Conservation (phyloP, 2,888 invertebrate species). For the Holacanthella duospinosa region DNA sequence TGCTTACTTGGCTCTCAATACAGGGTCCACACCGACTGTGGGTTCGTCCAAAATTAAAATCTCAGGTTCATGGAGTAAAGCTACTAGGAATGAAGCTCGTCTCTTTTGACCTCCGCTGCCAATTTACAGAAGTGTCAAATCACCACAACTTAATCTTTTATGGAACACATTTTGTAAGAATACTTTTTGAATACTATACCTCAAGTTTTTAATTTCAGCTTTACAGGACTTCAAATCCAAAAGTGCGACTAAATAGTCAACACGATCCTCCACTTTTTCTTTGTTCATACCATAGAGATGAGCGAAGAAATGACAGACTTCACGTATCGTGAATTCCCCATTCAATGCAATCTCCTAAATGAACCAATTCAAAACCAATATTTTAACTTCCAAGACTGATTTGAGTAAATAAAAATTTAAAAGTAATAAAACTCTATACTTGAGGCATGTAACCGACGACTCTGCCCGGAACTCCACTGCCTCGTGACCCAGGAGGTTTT, state of each 20-base stretch:
- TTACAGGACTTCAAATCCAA: conserved; percentile 11
- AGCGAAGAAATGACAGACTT: conserved; percentile 22
- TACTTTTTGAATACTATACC: background rate
- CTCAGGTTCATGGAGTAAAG: conserved; percentile 83
- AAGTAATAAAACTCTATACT: conserved; percentile 13
- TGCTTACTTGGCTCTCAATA: conserved; percentile 50
- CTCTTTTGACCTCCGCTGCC: conserved; percentile 79
- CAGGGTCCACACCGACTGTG: conserved; percentile 83
- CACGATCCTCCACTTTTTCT: conserved; percentile 10
- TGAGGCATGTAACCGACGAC: conserved; percentile 46
- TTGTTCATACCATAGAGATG: conserved; percentile 19
- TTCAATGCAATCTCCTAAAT: conserved; percentile 21
- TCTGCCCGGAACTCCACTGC: conserved; percentile 43
- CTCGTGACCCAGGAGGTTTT: conserved; percentile 40
- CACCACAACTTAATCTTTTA: background rate
- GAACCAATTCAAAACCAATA: background rate
- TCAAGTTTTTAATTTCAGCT: background rate
- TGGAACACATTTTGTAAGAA: no score
- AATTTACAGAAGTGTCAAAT: no score
- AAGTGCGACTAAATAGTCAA: conserved; percentile 10
- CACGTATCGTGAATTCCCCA: conserved; percentile 16
- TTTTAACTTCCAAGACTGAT: no score
- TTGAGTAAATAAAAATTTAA: no score
- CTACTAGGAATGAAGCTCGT: conserved; percentile 79
- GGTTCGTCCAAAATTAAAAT: conserved; percentile 82